Base-by-base conservation (phyloP, 2,797 vertebrate species). In the Rachycentron canadum region DNA sequence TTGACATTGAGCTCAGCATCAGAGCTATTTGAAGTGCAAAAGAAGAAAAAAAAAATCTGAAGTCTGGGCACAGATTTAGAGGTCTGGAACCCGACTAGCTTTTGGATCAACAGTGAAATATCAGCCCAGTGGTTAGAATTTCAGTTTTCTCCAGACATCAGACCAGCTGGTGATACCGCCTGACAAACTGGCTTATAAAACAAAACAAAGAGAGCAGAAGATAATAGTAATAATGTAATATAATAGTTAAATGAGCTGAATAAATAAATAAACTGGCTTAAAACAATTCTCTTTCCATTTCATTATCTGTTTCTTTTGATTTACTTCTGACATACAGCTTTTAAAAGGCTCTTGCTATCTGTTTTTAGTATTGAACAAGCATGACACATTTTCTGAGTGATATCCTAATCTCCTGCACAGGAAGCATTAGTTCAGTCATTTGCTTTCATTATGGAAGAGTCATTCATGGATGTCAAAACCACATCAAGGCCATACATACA, bases 401-500 rank as follows among this genome's bases (percentile, higher is more conserved):
- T 90, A 78, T 79, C 75, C 60, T 72, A 68, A 78, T 78, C 64
- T 56, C 57, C 49, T 73, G 43, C 67, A 80, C 85, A 78, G 64
- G 75, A 85, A 81, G 77, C 76, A 86, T 90, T 86, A 87, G 65
- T 52, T 9, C 2, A 45, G 61, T 86, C 75, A 83, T 88, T 88
- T 81, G 68, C 73, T 76, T 75, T 88, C 58, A 89, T 89, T 89
- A 88, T 82, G 38, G 34, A 49, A 45, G 75, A 92, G 80, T 86
- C 89, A 82, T 75, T 83, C 38, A 49, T 65, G 78, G 86, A 86
- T 57, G 64, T 88, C 25, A 23, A 73, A 88, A 81, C 83, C 90
- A 92, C 90, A 92, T 91, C 78, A 86, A 87, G 64, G 66, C 58
- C 62, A 60, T 17, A 34, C 55, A 12, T 60, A 9, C 50, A 59